Conservation (phyloP, 1,140 invertebrate genomes). For the Heliconius himera region DNA sequence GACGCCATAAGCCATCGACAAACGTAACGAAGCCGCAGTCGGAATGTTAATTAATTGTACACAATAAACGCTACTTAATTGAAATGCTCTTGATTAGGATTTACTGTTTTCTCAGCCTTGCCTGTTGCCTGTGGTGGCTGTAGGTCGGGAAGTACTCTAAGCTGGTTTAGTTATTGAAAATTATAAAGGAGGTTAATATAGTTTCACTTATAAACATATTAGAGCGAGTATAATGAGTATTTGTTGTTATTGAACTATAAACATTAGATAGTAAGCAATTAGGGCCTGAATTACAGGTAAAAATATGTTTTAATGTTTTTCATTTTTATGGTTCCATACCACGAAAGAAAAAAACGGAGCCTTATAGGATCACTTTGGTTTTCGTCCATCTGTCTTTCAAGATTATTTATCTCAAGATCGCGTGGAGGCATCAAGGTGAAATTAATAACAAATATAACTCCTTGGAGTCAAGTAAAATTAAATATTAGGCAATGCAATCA, state of each 20-base stretch:
- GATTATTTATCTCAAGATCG: no score
- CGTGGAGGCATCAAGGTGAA: no score
- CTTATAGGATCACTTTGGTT: no score
- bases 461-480: no score
- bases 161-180: neutral
- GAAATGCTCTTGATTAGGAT: conserved; percentile 31
- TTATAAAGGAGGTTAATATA: neutral
- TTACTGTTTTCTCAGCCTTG: conserved; percentile 34
- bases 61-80: conserved; percentile 29
- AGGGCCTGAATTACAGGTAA: no score
- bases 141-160: neutral
- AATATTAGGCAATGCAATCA: no score
- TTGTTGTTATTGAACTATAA: neutral
- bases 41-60: conserved; percentile 38
- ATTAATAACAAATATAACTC: no score
- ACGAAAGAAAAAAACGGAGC: no score
- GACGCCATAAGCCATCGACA: conserved; percentile 24
- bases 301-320: no score
- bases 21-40: conserved; percentile 43
- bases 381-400: no score
- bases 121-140: conserved; percentile 11
- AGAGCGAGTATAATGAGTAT: neutral
- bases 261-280: no score
- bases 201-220: neutral
- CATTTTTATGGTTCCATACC: no score